Conservation (phyloP, 92 coral and sea anemone species). For the Porites cylindrica region DNA sequence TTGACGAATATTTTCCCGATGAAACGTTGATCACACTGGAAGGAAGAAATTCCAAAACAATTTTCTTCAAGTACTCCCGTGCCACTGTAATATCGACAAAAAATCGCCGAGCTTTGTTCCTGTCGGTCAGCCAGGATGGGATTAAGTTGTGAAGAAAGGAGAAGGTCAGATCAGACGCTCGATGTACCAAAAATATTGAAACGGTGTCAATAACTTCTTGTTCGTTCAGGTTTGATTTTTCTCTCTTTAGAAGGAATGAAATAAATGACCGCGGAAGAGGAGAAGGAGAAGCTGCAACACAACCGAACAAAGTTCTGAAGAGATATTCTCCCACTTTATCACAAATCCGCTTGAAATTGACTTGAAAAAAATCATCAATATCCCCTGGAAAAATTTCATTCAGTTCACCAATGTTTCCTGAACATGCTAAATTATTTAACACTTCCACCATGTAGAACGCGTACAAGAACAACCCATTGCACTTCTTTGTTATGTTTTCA, state of each 20-base stretch:
- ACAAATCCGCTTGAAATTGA: constrained; percentile 12
- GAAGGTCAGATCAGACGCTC: constrained; percentile 8
- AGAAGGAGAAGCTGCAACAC: constrained; percentile 8
- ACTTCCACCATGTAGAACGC: not conserved
- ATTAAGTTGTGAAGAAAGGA: constrained; percentile 19
- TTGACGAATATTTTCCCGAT: no score
- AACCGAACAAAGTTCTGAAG: constrained; percentile 4
- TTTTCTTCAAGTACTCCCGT: constrained; percentile 26
- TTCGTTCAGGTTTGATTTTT: not conserved
- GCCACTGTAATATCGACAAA: constrained; percentile 22
- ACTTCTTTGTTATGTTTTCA: not conserved
- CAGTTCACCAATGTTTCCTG: not conserved
- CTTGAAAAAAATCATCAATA: not conserved
- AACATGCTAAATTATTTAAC: not conserved
- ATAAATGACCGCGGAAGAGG: constrained; percentile 25
- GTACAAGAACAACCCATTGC: constrained; percentile 34
- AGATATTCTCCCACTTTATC: not conserved
- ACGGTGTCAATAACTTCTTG: constrained; percentile 19
- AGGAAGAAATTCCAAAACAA: constrained; percentile 1
- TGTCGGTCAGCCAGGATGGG: constrained; percentile 18
- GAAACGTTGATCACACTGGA: not conserved
- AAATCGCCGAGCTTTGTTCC: not conserved
- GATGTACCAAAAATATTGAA: constrained; percentile 5
- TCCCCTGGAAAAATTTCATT: constrained; percentile 1
- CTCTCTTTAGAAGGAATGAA: constrained; percentile 4